phyloP scores from a whole-genome alignment of 2,888 invertebrate genomes.

The Noctua pronuba region DNA sequence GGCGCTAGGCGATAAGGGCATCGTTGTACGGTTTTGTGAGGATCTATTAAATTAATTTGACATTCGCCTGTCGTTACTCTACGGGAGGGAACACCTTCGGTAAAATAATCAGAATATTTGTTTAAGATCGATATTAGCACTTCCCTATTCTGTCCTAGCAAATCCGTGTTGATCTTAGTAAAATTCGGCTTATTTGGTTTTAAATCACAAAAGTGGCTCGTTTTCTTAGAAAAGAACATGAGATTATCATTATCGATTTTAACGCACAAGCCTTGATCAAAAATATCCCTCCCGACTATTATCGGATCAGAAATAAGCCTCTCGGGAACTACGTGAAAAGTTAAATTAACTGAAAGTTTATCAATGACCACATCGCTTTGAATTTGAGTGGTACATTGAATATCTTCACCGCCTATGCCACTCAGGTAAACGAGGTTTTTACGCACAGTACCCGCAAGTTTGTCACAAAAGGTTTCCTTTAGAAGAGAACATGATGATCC shows the following conservation, averaged over 20 bases:
- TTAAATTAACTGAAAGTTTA: not conserved
- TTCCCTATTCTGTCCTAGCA: too few species aligned
- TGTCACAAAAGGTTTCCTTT: not conserved
- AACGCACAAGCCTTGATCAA: not conserved
- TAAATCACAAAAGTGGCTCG: too few species aligned
- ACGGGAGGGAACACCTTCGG: not conserved
- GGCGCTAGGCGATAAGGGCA: conserved; percentile 48
- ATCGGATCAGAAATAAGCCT: not conserved
- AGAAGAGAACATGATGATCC: not conserved
- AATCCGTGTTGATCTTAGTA: too few species aligned
- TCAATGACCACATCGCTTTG: not conserved
- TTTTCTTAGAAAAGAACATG: too few species aligned
- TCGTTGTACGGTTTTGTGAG: conserved; percentile 49
- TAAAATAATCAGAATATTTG: not conserved
- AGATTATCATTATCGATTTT: not conserved
- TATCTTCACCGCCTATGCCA: not conserved
- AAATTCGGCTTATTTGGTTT: too few species aligned
- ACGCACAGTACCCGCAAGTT: not conserved
- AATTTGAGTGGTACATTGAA: conserved; percentile 1
- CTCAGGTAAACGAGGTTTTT: not conserved
- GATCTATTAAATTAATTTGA: conserved; percentile 56
- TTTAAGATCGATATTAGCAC: not conserved
- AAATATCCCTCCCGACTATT: not conserved
- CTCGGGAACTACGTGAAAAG: not conserved
- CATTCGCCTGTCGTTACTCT: conserved; percentile 28